Conservation (phyloP, 2,113 vertebrate genomes). For the Platysteira castanea region DNA sequence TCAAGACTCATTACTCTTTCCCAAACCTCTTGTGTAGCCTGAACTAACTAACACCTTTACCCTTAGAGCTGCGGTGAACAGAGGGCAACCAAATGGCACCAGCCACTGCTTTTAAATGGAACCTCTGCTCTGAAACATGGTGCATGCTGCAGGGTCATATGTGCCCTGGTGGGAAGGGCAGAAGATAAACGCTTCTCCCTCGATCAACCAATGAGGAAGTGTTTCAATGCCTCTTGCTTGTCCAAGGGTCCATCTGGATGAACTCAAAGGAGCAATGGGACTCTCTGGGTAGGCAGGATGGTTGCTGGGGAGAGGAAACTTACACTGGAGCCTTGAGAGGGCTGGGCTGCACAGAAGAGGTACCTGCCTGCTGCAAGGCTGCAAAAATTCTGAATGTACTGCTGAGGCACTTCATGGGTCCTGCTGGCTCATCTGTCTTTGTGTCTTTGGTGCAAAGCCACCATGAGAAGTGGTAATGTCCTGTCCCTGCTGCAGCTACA, state of each 20-base stretch:
- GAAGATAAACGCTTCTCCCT: background rate
- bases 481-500: background rate
- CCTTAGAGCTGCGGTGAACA: background rate
- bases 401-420: background rate
- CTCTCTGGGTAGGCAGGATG: accelerated
- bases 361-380: background rate
- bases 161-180: accelerated
- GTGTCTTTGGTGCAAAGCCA: accelerated
- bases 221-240: background rate
- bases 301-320: background rate
- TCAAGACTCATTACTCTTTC: background rate
- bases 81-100: background rate
- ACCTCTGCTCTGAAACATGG: background rate
- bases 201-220: background rate
- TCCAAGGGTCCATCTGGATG: too few relatives aligned
- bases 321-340: background rate
- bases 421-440: background rate
- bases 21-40: background rate
- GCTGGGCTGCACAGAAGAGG: background rate
- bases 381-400: background rate
- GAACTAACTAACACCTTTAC: background rate
- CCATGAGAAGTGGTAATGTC: background rate
- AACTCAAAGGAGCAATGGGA: background rate
- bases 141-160: accelerated
- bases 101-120: background rate